Percentiles rank a stretch among this genome's conserved stretches.
phyloP scores from a whole-genome alignment of 2,888 invertebrate species.

The Unio pictorum region DNA sequence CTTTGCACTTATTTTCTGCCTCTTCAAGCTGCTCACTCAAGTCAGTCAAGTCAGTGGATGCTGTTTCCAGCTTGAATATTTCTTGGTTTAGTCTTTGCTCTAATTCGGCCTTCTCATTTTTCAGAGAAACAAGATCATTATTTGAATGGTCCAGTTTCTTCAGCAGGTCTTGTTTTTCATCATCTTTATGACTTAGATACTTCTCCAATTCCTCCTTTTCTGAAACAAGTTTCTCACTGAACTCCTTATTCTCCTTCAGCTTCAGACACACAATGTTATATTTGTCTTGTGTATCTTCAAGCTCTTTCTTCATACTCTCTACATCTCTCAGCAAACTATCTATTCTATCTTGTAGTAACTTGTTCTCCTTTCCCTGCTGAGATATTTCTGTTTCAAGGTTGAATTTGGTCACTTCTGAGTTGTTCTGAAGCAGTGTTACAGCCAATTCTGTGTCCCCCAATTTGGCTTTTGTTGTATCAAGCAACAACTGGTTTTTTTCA shows the following conservation, averaged over 20 bases:
- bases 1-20: slow-evolving; percentile 14
- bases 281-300: background rate
- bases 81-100: background rate
- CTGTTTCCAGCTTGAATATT: background rate
- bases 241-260: slow-evolving; percentile 1
- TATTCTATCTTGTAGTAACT: slow-evolving; percentile 8
- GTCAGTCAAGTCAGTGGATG: slow-evolving; percentile 1
- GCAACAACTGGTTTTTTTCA: background rate
- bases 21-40: slow-evolving; percentile 8
- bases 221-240: slow-evolving; percentile 2
- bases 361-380: background rate
- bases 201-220: slow-evolving; percentile 30
- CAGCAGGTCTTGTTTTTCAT: slow-evolving; percentile 22
- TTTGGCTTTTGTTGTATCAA: too few relatives aligned
- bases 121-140: slow-evolving; percentile 2
- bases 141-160: slow-evolving; percentile 10
- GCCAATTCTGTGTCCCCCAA: too few relatives aligned
- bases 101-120: background rate
- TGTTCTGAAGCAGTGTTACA: too few relatives aligned
- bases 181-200: slow-evolving; percentile 14
- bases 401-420: too few relatives aligned
- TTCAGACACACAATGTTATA: background rate
- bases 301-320: too few relatives aligned
- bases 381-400: background rate
- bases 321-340: slow-evolving; percentile 7